Conservation (phyloP, 2,113 vertebrate genomes). For the Telmatochromis brachygnathus region DNA sequence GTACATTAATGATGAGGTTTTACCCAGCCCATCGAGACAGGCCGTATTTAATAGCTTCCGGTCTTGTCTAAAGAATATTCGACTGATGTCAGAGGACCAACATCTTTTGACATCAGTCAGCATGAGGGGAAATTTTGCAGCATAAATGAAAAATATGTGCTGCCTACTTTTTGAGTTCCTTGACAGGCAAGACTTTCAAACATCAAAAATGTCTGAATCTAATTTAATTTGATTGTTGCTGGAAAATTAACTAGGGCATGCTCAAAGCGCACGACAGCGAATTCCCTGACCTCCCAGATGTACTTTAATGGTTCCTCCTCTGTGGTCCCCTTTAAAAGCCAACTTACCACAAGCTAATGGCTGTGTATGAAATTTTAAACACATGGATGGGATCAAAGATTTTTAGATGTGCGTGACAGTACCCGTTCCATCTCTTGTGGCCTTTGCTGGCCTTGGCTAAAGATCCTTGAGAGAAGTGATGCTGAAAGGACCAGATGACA, state of each 20-base stretch:
- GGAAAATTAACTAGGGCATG: slow-evolving; percentile 20
- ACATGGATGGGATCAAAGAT: slow-evolving; percentile 50
- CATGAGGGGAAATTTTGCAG: neutral
- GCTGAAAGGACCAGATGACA: slow-evolving; percentile 49
- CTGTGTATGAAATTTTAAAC: slow-evolving; percentile 62
- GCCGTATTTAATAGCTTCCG: neutral
- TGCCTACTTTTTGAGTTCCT: neutral
- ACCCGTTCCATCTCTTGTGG: slow-evolving; percentile 25
- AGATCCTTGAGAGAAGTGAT: slow-evolving; percentile 44
- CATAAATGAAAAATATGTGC: neutral
- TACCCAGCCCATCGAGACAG: neutral
- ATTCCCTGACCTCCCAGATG: slow-evolving; percentile 25
- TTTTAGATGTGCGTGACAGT: slow-evolving; percentile 51
- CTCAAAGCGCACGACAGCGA: slow-evolving; percentile 9
- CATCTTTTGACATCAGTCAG: neutral
- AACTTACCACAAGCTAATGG: slow-evolving; percentile 60
- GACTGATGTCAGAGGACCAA: neutral
- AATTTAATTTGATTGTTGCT: slow-evolving; percentile 22
- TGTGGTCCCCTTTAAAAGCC: slow-evolving; percentile 51
- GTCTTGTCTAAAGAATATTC: neutral
- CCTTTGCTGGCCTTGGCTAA: slow-evolving; percentile 26
- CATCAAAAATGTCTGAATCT: slow-evolving; percentile 6
- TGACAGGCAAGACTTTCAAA: neutral
- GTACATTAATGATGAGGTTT: neutral
- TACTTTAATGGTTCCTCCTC: slow-evolving; percentile 14